A percentile compares a stretch with the other conserved stretches of the same genome.
phyloP scores from a whole-genome alignment of 2,797 vertebrate species.

The Crocidura indochinensis region DNA sequence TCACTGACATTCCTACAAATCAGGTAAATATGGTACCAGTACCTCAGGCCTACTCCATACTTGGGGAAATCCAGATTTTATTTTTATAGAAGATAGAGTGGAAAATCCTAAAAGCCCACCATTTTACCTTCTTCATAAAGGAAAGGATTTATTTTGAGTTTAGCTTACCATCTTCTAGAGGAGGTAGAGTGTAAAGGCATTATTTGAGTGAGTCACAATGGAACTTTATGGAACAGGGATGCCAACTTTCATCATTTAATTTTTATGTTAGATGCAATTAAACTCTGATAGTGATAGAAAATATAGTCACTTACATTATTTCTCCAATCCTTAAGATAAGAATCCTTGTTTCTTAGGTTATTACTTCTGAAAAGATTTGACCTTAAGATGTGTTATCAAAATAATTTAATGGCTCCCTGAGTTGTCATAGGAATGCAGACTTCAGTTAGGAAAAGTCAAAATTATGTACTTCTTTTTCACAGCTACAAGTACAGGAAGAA shows the following conservation, averaged over 20 bases:
- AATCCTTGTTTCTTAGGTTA: background rate
- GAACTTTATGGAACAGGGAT: background rate
- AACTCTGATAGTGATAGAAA: constrained; percentile 1
- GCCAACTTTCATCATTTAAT: background rate
- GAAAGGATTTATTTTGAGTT: no score
- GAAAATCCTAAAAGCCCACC: background rate
- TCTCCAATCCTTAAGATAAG: constrained; percentile 4
- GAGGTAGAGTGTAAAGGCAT: no score
- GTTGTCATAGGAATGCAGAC: background rate
- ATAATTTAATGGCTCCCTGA: constrained; percentile 15
- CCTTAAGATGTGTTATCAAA: constrained; percentile 51
- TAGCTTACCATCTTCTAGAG: background rate
- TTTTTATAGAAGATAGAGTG: background rate
- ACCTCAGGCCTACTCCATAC: background rate
- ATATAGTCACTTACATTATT: background rate
- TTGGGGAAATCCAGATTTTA: constrained; percentile 33
- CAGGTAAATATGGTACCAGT: background rate
- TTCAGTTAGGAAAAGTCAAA: background rate
- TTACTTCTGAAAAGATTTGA: background rate
- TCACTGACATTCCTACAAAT: background rate
- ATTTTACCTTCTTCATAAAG: no score
- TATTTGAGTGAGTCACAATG: background rate
- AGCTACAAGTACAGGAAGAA: background rate
- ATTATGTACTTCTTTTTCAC: background rate
- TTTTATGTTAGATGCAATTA: background rate